Conservation (phyloP, 2,888 invertebrate genomes). For the Calameuta pallipes region DNA sequence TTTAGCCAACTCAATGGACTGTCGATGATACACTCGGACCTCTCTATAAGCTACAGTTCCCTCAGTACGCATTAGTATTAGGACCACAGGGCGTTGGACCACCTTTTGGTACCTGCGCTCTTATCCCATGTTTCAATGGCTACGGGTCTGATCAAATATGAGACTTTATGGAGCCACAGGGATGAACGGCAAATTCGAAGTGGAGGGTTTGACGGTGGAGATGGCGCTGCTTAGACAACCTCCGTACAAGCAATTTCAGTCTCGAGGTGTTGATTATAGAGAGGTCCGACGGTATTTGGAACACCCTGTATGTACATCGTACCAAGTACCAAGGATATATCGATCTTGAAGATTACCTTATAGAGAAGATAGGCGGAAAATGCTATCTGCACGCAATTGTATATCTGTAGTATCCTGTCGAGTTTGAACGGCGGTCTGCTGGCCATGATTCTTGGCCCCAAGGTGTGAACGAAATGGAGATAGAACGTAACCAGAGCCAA, state of each 20-base stretch:
- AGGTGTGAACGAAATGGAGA: slow-evolving; percentile 75
- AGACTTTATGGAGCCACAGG: too few species aligned
- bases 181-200: too few species aligned
- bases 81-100: too few species aligned
- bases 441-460: slow-evolving; percentile 81
- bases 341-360: slow-evolving; percentile 62
- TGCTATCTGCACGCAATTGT: slow-evolving; percentile 77
- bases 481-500: slow-evolving; percentile 71
- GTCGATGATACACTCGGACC: not conserved
- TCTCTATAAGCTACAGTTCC: too few species aligned
- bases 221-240: too few species aligned
- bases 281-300: not conserved
- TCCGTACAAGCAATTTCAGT: too few species aligned
- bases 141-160: too few species aligned
- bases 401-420: slow-evolving; percentile 73
- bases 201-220: too few species aligned
- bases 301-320: not conserved
- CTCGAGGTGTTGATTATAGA: too few species aligned
- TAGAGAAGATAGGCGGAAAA: slow-evolving; percentile 70
- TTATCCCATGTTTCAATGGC: too few species aligned
- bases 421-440: slow-evolving; percentile 74
- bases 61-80: too few species aligned
- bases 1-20: not conserved
- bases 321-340: not conserved
- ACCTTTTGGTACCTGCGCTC: too few species aligned